Conservation (phyloP, 2,113 vertebrate species). For the Antechinus stuartii region DNA sequence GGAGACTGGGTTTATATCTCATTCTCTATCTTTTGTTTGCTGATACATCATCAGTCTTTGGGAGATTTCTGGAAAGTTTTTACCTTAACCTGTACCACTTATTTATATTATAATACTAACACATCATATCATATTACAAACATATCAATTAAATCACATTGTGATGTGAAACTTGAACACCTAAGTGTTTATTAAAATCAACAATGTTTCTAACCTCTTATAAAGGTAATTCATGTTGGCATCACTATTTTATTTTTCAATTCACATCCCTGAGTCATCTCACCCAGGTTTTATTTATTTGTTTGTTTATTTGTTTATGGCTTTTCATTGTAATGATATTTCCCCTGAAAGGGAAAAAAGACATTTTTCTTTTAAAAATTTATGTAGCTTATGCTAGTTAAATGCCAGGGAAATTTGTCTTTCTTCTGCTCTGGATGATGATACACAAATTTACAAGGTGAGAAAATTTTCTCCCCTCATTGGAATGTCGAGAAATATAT, state of each 20-base stretch:
- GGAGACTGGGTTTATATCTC: slow-evolving; percentile 31
- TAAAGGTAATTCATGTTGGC: slow-evolving; percentile 52
- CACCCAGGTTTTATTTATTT: neutral
- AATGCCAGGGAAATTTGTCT: slow-evolving; percentile 49
- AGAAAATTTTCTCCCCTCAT: slow-evolving; percentile 41
- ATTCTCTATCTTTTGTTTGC: slow-evolving; percentile 62
- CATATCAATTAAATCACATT: neutral
- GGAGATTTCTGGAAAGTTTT: slow-evolving; percentile 45
- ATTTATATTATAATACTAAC: slow-evolving; percentile 60
- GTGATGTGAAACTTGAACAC: neutral
- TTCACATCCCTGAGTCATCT: slow-evolving; percentile 44
- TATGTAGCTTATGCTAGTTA: slow-evolving; percentile 39
- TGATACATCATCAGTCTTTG: slow-evolving; percentile 46
- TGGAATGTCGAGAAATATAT: slow-evolving; percentile 57
- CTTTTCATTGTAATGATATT: slow-evolving; percentile 42
- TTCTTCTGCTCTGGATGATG: slow-evolving; percentile 45
- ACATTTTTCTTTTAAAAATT: slow-evolving; percentile 45
- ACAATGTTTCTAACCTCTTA: slow-evolving; percentile 29
- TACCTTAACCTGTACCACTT: neutral
- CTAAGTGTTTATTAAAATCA: neutral
- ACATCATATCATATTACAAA: slow-evolving; percentile 27
- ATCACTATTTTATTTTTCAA: slow-evolving; percentile 30
- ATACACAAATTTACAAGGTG: slow-evolving; percentile 50
- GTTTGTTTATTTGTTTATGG: slow-evolving; percentile 9
- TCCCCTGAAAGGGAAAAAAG: slow-evolving; percentile 43